Evolutionary conservation across 2,888 invertebrate genomes (phyloP), one percentile per base, ranked within the genome.

Genomic region (Euzophera pinguis): DNA sequence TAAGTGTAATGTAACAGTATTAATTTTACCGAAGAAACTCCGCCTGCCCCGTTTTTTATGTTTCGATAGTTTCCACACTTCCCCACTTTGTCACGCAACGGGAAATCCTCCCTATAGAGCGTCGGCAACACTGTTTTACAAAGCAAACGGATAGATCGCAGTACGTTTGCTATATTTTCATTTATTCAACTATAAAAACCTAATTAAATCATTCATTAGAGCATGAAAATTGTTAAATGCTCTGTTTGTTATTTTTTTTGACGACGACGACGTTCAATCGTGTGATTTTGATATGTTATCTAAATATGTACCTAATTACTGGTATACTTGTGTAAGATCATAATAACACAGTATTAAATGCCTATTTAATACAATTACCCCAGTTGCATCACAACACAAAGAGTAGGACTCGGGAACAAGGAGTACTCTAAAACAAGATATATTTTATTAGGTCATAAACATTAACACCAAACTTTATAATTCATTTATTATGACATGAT

Each of bases 1-100:
- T 45, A 32, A 14, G 43, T 8, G 9, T 38, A 6, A 9, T 10
- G 39, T 39, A 16, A 34, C 32, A 32, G 16, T 49, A 38, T 17
- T 32, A 47, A 34, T 47, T 35, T 38, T 22, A 7, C 16, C 32
- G 10, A 12, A 10, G 42, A 43, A 43, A 43, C 42, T 29, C 27
- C 16, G 32, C 32, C 32, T 14, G 45, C 32, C 34, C 9, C 27
- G 13, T 37, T 56, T 53, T 50, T 54, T 52, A 50, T 54, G 47
- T 49, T 61, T 57, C 58, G 55, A 62, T 54, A 58, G 52, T 56
- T 37, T 45, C 35, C 50, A 32, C 39, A 47, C 53, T 53, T 62
- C 58, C 58, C 61, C 50, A 55, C 52, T 59, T 57, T 49, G 64
- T 63, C 66, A 71, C 67, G 67, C 65, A 56, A 68, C 53, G 62